Base-by-base conservation (phyloP, 2,113 vertebrate species). In the Bostrychus sinensis region DNA sequence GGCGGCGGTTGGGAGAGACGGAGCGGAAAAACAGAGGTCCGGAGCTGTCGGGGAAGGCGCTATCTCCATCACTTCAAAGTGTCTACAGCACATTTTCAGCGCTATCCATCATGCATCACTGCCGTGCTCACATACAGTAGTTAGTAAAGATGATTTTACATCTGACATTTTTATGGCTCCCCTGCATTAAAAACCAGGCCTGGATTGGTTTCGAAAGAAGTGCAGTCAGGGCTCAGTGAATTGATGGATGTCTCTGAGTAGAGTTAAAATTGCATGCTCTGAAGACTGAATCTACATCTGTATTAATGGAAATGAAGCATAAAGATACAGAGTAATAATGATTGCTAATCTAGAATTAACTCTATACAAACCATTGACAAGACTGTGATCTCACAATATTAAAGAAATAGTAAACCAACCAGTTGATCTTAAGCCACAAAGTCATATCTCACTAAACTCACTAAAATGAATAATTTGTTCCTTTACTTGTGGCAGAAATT, bases 21-120 rank as follows among this genome's bases (percentile, higher is more conserved):
- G 59, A 65, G 83, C 66, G 55, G 78, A 84, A 86, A 82, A 80
- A 82, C 72, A 71, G 78, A 61, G 77, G 81, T 81, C 77, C 75
- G 74, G 55, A 83, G 78, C 83, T 86, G 82, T 85, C 78, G 57
- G 68, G 66, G 54, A 70, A 78, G 81, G 77, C 66, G 76, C 75
- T 70, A 80, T 83, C 81, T 83, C 62, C 54, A 81, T 83, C 72
- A 75, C 78, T 79, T 85, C 76, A 79, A 81, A 83, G 77, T 60
- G 75, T 76, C 58, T 77, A 54, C 16, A 61, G 16, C 70, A 71
- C 77, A 77, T 85, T 81, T 78, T 77, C 85, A 58, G 54, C 16
- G 1, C 41, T 72, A 75, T 81, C 72, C 66, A 69, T 82, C 74
- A 78, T 41, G 66, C 62, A 56, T 54, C 10, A 6, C 66, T 48